Evolutionary conservation across 1,140 invertebrate genomes (phyloP).

Genomic region (Cydia fagiglandana): DNA sequence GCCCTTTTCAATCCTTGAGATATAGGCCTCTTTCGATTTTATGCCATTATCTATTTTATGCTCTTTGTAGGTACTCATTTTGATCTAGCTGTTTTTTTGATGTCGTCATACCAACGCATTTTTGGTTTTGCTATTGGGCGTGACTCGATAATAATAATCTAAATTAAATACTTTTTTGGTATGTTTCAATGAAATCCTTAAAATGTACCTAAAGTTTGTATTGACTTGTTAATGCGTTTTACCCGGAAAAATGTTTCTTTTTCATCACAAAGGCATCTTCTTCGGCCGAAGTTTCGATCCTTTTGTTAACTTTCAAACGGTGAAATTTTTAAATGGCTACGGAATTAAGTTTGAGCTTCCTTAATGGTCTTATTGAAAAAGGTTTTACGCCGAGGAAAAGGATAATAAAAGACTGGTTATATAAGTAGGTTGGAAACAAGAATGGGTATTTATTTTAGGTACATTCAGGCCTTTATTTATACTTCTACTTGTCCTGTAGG

Average conservation of each 20-base stretch:
- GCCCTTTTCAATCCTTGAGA: too few species aligned
- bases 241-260: background rate
- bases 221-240: background rate
- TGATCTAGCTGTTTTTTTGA: too few species aligned
- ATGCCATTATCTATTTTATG: too few species aligned
- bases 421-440: background rate
- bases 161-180: too few species aligned
- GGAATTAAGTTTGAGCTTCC: background rate
- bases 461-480: background rate
- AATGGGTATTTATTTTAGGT: background rate
- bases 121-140: too few species aligned
- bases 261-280: background rate
- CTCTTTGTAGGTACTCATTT: too few species aligned
- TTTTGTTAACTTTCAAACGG: background rate
- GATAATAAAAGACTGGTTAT: background rate
- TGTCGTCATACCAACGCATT: too few species aligned
- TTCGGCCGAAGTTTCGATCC: background rate
- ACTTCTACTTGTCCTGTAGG: background rate
- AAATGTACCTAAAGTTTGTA: background rate
- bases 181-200: too few species aligned
- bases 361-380: slow-evolving; percentile 3
- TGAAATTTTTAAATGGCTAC: background rate
- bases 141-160: too few species aligned
- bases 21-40: too few species aligned
- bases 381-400: background rate